A percentile compares a stretch with the other conserved stretches of the same genome.
phyloP scores from a whole-genome alignment of 2,113 vertebrate genomes.

The Mustela nigripes region DNA sequence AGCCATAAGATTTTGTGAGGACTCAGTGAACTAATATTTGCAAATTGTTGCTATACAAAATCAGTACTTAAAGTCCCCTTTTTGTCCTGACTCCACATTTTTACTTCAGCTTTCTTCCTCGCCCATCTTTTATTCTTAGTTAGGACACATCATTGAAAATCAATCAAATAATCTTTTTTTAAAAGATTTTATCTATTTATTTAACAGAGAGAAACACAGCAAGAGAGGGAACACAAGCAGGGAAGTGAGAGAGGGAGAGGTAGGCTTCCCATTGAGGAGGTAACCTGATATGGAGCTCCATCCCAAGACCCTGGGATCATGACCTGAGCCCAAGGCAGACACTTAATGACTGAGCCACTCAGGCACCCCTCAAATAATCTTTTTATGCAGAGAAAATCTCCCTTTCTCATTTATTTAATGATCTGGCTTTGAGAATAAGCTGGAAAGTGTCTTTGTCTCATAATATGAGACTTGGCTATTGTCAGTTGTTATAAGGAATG shows the following conservation, averaged over 20 bases:
- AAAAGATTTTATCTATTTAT: too few relatives aligned
- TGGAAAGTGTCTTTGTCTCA: constrained; percentile 21
- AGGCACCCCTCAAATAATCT: not conserved
- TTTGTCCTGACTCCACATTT: not conserved
- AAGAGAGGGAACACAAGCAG: too few relatives aligned
- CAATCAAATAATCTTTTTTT: not conserved
- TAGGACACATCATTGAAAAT: not conserved
- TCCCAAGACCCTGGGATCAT: too few relatives aligned
- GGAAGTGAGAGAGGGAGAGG: too few relatives aligned
- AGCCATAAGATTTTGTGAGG: not conserved
- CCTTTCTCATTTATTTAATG: not conserved
- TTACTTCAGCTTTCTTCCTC: not conserved
- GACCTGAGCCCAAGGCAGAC: too few relatives aligned
- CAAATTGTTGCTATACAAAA: not conserved
- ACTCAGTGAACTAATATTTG: not conserved
- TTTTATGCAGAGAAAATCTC: not conserved
- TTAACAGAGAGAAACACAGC: too few relatives aligned
- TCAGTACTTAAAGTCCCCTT: not conserved
- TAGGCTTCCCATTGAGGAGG: too few relatives aligned
- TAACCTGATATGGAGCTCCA: too few relatives aligned
- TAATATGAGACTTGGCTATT: not conserved
- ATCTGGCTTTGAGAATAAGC: constrained; percentile 23
- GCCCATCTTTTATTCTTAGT: not conserved
- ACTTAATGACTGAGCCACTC: too few relatives aligned
- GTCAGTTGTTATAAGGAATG: not conserved